Evolutionary conservation across 2,113 vertebrate genomes (phyloP), one percentile per base, ranked within the genome.

Genomic region (Desmodus rotundus): DNA sequence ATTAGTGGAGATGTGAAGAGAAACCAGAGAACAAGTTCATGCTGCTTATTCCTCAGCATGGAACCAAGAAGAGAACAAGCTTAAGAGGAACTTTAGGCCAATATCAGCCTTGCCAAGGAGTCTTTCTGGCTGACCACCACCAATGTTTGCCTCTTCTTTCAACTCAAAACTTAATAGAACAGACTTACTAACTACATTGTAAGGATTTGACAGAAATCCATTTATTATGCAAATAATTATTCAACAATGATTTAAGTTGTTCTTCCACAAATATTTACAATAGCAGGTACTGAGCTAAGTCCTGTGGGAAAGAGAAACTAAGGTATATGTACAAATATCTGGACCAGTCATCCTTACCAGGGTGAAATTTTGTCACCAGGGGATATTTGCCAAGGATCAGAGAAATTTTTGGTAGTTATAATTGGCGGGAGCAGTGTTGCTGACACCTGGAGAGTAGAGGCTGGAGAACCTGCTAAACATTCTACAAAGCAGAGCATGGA

Each of bases 201-300:
- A 96, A 81, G 84, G 38, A 81, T 92, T 95, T 93, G 77, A 95
- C 65, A 97, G 77, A 85, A 93, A 95, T 80, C 24, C 61, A 93
- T 87, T 92, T 84, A 89, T 95, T 95, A 96, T 63, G 91, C 81
- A 97, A 97, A 92, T 93, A 91, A 91, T 97, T 94, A 91, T 93
- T 95, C 82, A 91, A 91, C 68, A 88, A 67, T 50, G 36, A 89
- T 73, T 93, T 91, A 95, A 95, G 95, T 96, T 43, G 81, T 92
- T 95, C 43, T 72, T 93, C 65, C 87, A 68, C 94, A 97, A 85
- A 96, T 87, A 94, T 96, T 95, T 89, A 89, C 87, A 65, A 41
- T 90, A 94, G 36, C n/a, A 84, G 20, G 9, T 95, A 84, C 38
- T 89, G 15, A 89, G 81, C 56, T 92, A 87, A 92, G 38, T 95